Conservation (phyloP, 2,797 vertebrate species). For the Channallabes apus region DNA sequence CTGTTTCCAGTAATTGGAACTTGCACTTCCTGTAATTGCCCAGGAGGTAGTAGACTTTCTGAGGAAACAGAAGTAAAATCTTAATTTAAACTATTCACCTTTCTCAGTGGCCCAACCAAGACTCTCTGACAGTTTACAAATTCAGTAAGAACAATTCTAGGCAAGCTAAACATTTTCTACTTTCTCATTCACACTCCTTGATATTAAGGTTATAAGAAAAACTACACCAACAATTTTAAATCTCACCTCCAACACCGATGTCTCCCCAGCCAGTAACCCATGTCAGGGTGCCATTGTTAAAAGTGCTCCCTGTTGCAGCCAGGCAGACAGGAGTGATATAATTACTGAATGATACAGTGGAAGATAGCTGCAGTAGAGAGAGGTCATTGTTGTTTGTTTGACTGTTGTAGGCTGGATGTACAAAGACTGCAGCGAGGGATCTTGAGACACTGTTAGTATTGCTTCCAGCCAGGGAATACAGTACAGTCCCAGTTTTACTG, state of each 20-base stretch:
- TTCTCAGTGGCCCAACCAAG: too few species aligned
- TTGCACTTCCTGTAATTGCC: slow-evolving; percentile 59
- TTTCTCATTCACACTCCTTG: neutral
- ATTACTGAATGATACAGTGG: neutral
- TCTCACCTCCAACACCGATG: neutral
- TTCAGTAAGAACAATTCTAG: too few species aligned
- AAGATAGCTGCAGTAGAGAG: slow-evolving; percentile 40
- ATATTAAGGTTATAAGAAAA: neutral
- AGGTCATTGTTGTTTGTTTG: accelerated
- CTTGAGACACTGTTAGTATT: neutral
- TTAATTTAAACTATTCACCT: too few species aligned
- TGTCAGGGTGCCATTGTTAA: neutral
- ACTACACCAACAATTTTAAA: neutral
- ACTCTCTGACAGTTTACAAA: too few species aligned
- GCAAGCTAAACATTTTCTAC: neutral
- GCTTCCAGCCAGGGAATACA: neutral
- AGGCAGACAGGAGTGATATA: slow-evolving; percentile 49
- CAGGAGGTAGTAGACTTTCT: accelerated
- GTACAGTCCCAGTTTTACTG: slow-evolving; percentile 36
- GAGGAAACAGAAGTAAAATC: slow-evolving; percentile 2
- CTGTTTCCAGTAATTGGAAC: slow-evolving; percentile 62
- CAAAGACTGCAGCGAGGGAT: too few species aligned
- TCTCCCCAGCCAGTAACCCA: slow-evolving; percentile 55
- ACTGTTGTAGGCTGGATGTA: neutral
- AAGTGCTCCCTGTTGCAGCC: slow-evolving; percentile 32